A percentile compares a stretch with the other conserved stretches of the same genome.
Evolutionary conservation across 64 coral and sea anemone species (phyloP).

Genomic region (Cladopsammia gracilis): DNA sequence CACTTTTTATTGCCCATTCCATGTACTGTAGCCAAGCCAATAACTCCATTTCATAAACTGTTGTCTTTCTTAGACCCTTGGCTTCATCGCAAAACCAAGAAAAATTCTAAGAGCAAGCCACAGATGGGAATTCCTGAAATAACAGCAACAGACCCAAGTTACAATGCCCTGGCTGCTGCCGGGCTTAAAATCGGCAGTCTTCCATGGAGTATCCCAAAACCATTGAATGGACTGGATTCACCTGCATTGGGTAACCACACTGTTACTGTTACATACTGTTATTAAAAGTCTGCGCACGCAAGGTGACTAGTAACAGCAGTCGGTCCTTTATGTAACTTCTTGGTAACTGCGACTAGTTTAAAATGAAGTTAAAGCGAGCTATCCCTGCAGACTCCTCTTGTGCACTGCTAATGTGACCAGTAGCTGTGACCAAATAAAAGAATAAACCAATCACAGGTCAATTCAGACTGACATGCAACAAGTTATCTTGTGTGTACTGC

Average conservation of each 20-base stretch:
- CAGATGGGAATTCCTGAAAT: constrained; percentile 11
- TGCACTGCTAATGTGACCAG: no score
- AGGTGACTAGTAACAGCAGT: no score
- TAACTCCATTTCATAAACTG: neutral
- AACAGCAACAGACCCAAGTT: constrained; percentile 9
- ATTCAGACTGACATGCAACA: no score
- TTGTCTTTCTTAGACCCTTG: constrained; percentile 77
- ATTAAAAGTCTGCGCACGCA: no score
- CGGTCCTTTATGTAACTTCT: no score
- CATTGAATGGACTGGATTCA: constrained; percentile 54
- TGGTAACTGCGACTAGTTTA: no score
- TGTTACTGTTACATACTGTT: neutral
- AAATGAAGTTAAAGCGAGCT: no score
- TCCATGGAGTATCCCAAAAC: constrained; percentile 73
- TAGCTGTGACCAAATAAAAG: no score
- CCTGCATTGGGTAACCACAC: constrained; percentile 20
- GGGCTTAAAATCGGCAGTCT: constrained; percentile 76
- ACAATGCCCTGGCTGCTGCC: constrained; percentile 88
- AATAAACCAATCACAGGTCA: no score
- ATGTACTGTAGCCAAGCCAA: neutral
- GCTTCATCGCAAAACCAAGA: constrained; percentile 85
- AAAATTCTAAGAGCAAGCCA: constrained; percentile 75
- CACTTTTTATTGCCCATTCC: neutral
- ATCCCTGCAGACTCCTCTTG: no score
- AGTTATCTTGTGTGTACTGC: no score